Evolutionary conservation across 2,888 invertebrate species (phyloP), one percentile per base, ranked within the genome.

Genomic region (Sisyra terminalis): DNA sequence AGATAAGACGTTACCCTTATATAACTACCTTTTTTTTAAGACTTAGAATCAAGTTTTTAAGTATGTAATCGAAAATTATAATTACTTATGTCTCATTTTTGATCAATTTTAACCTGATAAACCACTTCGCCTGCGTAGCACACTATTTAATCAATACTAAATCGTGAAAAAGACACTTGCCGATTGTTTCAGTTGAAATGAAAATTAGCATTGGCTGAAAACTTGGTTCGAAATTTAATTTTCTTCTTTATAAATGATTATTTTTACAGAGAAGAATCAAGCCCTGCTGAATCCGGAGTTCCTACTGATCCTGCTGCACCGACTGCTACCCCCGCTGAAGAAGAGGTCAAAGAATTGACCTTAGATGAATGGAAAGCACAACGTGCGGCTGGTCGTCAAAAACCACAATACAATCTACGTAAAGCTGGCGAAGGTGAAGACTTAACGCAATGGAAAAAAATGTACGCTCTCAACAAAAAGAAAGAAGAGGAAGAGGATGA

Each of bases 371-470:
- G 88, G 79, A 89, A 89, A 65, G 89, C 88, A 45, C 68, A 85
- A 54, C 83, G 85, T 55, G 77, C 78, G 55, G 76, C 73, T 43
- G 73, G 75, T 56, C 78, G 89, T 52, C 73, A 75, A 46, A 85
- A 88, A 61, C 87, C 92, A 40, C 80, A 82, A 53, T 94, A 80
- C 63, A 93, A 94, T 61, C 65, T 92, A 56, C 80, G 94, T 44
- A 90, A 92, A 65, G 86, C 93, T 43, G 92, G 90, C 18, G 93
- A 94, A 65, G 94, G 93, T 35, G 90, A 88, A 57, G 89, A 89
- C 62, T 72, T 79, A 42, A 75, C 76, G 44, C 88, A 90, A 65
- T 93, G 92, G 92, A 92, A 90, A 66, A 88, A 84, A 57, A 82
- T 87, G 76, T 80, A 83, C 52, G 73, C 78, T 55, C 69, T 88